Base-by-base conservation (phyloP, 2,888 invertebrate species). In the Andrena marginata region DNA sequence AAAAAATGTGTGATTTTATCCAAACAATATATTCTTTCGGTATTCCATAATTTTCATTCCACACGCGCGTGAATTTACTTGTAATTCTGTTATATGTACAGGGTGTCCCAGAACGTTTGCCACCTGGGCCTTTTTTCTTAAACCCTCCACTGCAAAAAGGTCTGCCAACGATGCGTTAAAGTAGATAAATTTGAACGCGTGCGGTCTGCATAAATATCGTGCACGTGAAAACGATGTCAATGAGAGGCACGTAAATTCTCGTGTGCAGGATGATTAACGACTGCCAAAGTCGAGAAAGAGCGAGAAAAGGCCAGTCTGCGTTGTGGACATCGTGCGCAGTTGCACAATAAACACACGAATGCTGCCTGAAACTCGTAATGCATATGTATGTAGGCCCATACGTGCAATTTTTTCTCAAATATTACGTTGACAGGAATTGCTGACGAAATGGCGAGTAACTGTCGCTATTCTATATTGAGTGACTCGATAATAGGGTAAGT, bases 191-290 rank as follows among this genome's bases (percentile, higher is more conserved):
- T 42, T 42, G 54, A 5, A 10, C n/a, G n/a, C 31, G n/a, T 42
- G 42, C 29, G 35, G 62, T 62, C 62, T 42, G 62, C 29, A 35
- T 51, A 71, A 64, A 20, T 60, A 73, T 13, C 74, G 49, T 68
- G 54, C 63, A 54, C 62, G 51, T 68, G 75, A 54, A 31, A 42
- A 75, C 42, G 20, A 68, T 63, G 67, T 5, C 51, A 75, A 75
- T 13, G 26, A 54, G 67, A 3, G 23, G 56, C 26, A 63, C 67
- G 75, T 62, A 68, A 56, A 75, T 63, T 78, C 68, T 75, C 78
- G 63, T 78, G 67, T 60, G 33, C 26, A 35, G 74, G 67, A 54
- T 78, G 67, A 56, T 67, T 65, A 68, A 77, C 65, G 23, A 60
- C 20, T n/a, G 20, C 26, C 23, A 56, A 68, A 78, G 23, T 56